These are phyloP conservation scores for Gambusia affinis DNA, from an alignment of 2,113 vertebrate species.

Conservation along the genomic window DNA sequence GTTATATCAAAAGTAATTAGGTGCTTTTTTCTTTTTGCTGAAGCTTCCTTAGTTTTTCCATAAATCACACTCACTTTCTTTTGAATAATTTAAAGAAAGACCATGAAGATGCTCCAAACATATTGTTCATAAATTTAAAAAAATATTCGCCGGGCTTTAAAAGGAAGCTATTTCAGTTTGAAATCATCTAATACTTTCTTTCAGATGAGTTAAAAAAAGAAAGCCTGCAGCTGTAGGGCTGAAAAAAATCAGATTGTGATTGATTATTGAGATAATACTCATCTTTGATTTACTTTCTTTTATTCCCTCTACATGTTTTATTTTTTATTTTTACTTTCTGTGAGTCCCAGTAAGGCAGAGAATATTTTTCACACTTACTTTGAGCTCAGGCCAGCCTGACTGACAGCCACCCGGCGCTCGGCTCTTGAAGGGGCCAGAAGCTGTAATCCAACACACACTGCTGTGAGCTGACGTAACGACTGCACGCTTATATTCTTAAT, in stretches of 20 bases:
- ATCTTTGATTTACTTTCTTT: conserved; percentile 3
- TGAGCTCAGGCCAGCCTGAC: conserved; percentile 28
- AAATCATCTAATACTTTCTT: too few relatives aligned
- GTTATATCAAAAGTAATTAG: conserved; percentile 6
- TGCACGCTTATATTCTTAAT: conserved; percentile 37
- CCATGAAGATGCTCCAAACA: background rate
- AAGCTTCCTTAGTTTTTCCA: conserved; percentile 14
- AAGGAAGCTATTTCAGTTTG: too few relatives aligned
- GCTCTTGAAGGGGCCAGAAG: conserved; percentile 46
- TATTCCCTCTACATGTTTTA: conserved; percentile 9
- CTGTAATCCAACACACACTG: conserved; percentile 55
- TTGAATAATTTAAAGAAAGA: background rate
- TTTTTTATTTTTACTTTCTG: background rate
- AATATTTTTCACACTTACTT: conserved; percentile 20
- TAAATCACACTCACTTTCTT: conserved; percentile 1
- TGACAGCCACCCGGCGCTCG: conserved; percentile 38
- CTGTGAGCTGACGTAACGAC: conserved; percentile 44
- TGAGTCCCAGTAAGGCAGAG: background rate
- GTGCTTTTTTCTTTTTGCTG: background rate
- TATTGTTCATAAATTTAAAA: background rate
- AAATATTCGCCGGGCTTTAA: too few relatives aligned
- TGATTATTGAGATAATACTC: too few relatives aligned
- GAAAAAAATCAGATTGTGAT: too few relatives aligned
- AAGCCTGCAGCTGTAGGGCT: too few relatives aligned
- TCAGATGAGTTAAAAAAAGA: too few relatives aligned